Evolutionary conservation across 1,140 invertebrate species (phyloP), one percentile per base, ranked within the genome.

Genomic region (Tetragonula clypearis): DNA sequence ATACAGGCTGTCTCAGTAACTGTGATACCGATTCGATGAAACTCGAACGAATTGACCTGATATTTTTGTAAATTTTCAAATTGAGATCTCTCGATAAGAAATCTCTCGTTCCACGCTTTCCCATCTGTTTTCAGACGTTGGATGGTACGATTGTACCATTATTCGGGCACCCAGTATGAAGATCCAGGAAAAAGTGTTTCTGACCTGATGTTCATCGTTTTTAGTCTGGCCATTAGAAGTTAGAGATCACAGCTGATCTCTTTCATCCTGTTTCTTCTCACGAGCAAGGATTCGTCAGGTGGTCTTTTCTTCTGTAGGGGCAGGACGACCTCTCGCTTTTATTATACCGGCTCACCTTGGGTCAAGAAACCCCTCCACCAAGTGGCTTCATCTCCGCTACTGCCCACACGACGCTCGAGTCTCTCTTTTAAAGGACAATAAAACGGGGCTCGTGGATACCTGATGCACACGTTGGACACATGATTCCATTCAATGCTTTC

Each of bases 271-370:
- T 69, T 17, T 17, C 56, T 69, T 83, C 35, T 55, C 66, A 8
- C 30, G n/a, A n/a, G 17, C 6, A 3, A n/a, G 53, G 17, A 71
- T 30, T n/a, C 15, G 21, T 79, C 58, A 58, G n/a, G 14, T 41
- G 49, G 21, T 58, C 75, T 77, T 65, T 77, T 69, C 41, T n/a
- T 15, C 19, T 11, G 41, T 41, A 41, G 6, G 6, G 41, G 41
- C 5, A 6, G 35, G 21, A 55, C 19, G 19, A 15, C 84, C 84
- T 86, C 73, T 88, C 84, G 72, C 87, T 88, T 83, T 86, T 83
- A 41, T 41, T 41, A 72, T 72, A 89, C 84, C 30, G 88, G 86
- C 90, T 90, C 86, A 90, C 88, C 89, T 90, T 90, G 89, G 79
- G 85, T 72, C 53, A 66, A 55, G 60, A 26, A 65, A 41, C 58